Base-by-base conservation (phyloP, 2,888 invertebrate genomes). In the Ochlodes sylvanus region DNA sequence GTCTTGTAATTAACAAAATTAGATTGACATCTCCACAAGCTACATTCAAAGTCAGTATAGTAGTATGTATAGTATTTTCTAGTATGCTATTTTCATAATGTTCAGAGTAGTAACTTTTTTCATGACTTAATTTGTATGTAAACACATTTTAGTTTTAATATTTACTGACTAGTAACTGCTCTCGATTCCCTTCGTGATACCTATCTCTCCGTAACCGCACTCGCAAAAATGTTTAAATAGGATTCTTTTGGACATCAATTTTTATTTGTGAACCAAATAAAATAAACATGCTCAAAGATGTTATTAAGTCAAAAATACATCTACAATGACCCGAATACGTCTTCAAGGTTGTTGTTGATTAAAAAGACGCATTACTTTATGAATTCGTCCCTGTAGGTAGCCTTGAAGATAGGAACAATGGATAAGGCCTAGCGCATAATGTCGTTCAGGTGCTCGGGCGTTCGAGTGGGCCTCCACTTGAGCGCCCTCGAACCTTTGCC, bases 341-440 rank as follows among this genome's bases (percentile, higher is more conserved):
- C 3, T 7, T 10, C 50, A 50, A 50, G 50, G 50, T 19, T 50
- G 10, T 19, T 19, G 19, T 6, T 50, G 50, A 47, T 47, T 47
- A 47, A 17, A 47, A 17, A 47, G 9, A 15, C 14, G 47, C 19
- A 50, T 50, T 50, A 50, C 17, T 19, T 54, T 54, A 54, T 14
- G 7, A 32, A 54, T 54, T 50, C 32, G 32, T 62, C 32, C 64
- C 56, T 64, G 32, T 3, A 17, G 19, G 34, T 38, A 71, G 72
- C 77, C 75, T 77, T 74, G 77, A 71, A 70, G 65, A 69, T 70
- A 70, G 63, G 76, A 85, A 86, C 87, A 86, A 86, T 82, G 77
- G 81, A 82, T 76, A 77, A 77, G 76, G 81, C 77, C 77, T 79
- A 73, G 77, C 75, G 77, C 73, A 81, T 82, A 83, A 86, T 85